Base-by-base conservation (phyloP, 2,113 vertebrate genomes). In the Lanius collurio region DNA sequence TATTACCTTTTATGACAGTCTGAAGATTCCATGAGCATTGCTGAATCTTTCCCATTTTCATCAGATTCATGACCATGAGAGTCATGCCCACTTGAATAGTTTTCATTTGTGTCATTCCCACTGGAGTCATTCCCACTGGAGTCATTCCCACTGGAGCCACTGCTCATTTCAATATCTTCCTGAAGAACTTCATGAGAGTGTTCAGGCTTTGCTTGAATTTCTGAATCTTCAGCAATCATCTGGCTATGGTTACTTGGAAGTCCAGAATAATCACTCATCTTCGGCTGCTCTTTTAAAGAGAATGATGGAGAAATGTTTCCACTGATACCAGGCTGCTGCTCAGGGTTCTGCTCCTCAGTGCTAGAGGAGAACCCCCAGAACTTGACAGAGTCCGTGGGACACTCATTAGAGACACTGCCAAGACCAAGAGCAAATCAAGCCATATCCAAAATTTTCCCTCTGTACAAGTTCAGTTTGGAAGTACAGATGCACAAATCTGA, bases 111-210 rank as follows among this genome's bases (percentile, higher is more conserved):
- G 50, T 98, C 98, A 15, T 98, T 98, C 19, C 98, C 97, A 68
- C 98, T 98, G 85, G 98, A 98, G 73, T 98, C 98, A 16, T 98
- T 98, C 9, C 98, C 97, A 67, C 98, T 98, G 78, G 98, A 98
- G 35, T 98, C 98, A 17, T 98, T 98, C 9, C 98, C 98, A 16
- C 98, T 98, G 2, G 98, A 99, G 74, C 98, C 98, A 17, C 98
- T 98, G 91, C 98, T 98, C 98, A 99, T 99, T 90, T 99, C 99
- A 73, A 99, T 96, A 12, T 99, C 99, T 76, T 99, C 99, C 31
- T 98, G 99, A 62, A 98, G 94, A 8, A 88, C 80, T 41, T 93
- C 97, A 9, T 3, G 94, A 89, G 89, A 71, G 35, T 97, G 53
- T 95, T 97, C 26, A 96, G 98, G 90, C 92, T 98, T 96, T 41